phyloP scores from a whole-genome alignment of 2,888 invertebrate species.

The Catonia carolina region DNA sequence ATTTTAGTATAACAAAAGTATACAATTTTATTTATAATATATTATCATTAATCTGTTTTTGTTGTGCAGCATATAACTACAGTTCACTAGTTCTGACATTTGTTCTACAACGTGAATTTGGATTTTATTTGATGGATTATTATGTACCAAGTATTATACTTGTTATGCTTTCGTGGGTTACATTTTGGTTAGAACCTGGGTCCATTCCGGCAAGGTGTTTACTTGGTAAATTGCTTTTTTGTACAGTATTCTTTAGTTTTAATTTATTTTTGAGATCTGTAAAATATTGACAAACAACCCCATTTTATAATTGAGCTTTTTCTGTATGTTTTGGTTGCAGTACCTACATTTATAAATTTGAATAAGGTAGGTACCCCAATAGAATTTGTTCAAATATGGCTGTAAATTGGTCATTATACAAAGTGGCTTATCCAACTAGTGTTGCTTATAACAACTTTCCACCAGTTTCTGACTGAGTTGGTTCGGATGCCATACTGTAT shows the following conservation, averaged over 20 bases:
- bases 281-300: neutral
- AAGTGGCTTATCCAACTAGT: no score
- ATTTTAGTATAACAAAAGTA: no score
- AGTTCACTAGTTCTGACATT: constrained; percentile 72
- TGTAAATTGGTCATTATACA: no score
- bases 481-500: no score
- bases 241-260: neutral
- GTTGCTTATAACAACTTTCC: no score
- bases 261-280: neutral
- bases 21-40: no score
- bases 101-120: constrained; percentile 69
- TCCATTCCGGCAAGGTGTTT: constrained; percentile 74
- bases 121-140: constrained; percentile 81
- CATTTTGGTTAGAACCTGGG: constrained; percentile 82
- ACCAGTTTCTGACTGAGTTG: no score
- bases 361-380: no score
- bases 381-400: no score
- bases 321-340: no score
- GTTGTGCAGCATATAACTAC: constrained; percentile 77
- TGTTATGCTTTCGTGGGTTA: constrained; percentile 81
- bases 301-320: constrained; percentile 1
- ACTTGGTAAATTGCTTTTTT: constrained; percentile 51
- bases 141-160: constrained; percentile 80
- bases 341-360: neutral
- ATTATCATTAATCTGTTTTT: no score